A percentile compares a stretch with the other conserved stretches of the same genome.
phyloP scores from a whole-genome alignment of 2,113 vertebrate genomes.

The Etheostoma cragini region DNA sequence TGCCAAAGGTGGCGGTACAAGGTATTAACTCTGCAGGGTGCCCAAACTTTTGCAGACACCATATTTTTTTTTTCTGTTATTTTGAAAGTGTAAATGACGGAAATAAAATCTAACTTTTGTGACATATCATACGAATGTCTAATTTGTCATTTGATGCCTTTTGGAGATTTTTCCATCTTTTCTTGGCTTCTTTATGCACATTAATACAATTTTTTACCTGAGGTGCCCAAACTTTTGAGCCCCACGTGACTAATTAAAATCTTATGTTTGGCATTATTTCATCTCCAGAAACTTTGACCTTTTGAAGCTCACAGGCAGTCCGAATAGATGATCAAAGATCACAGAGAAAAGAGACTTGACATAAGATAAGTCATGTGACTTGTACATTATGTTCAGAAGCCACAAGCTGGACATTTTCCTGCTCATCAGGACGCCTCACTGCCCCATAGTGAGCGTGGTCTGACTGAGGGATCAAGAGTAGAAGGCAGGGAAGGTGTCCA shows the following conservation, averaged over 20 bases:
- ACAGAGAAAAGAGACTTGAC: background rate
- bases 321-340: slow-evolving; percentile 10
- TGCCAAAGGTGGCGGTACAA: too few species aligned
- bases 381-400: slow-evolving; percentile 24
- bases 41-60: too few species aligned
- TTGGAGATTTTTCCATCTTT: too few species aligned
- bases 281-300: slow-evolving; percentile 9
- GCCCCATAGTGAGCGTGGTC: background rate
- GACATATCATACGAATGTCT: too few species aligned
- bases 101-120: too few species aligned
- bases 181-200: too few species aligned
- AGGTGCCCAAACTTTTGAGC: too few species aligned
- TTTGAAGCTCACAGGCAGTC: background rate
- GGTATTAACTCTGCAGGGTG: too few species aligned
- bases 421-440: slow-evolving; percentile 15
- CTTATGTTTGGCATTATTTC: background rate
- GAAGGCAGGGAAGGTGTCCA: background rate
- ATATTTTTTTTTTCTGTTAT: too few species aligned
- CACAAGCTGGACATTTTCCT: slow-evolving; percentile 31
- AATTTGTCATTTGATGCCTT: too few species aligned
- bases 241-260: background rate
- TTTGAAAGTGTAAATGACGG: too few species aligned
- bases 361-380: slow-evolving; percentile 27
- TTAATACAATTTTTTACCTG: too few species aligned
- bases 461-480: background rate